Percentiles rank a stretch among this genome's conserved stretches.
phyloP scores from a whole-genome alignment of 2,113 vertebrate genomes.

The Pterophyllum scalare region DNA sequence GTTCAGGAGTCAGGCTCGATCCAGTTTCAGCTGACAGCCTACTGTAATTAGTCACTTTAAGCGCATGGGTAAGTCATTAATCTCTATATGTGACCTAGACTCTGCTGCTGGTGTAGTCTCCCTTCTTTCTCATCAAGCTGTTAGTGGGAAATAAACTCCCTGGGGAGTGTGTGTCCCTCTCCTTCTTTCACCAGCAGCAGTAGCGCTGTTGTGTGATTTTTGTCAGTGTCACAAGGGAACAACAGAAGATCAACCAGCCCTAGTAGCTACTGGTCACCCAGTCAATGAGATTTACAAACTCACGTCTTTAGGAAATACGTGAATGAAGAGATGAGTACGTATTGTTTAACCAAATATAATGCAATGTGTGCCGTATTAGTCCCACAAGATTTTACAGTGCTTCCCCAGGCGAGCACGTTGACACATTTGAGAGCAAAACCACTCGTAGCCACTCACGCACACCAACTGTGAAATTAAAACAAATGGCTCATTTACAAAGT shows the following conservation, averaged over 20 bases:
- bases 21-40: no score
- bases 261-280: background rate
- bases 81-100: no score
- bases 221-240: background rate
- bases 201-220: background rate
- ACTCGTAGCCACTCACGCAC: conserved; percentile 3
- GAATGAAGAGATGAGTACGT: background rate
- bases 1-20: no score
- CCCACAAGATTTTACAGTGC: background rate
- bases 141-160: no score
- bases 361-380: background rate
- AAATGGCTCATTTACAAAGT: conserved; percentile 52
- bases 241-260: background rate
- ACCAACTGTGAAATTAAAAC: conserved; percentile 38
- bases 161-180: no score
- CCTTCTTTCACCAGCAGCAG: no score
- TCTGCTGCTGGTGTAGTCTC: no score
- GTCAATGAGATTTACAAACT: background rate
- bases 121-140: no score
- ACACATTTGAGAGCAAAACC: conserved; percentile 32
- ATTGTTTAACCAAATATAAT: background rate
- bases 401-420: conserved; percentile 11
- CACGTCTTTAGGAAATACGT: background rate
- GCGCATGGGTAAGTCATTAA: no score
- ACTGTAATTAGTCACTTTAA: no score